Percentiles rank a stretch among this genome's conserved stretches.
Evolutionary conservation across 2,888 invertebrate species (phyloP).

Genomic region (Ferrisia virgata): DNA sequence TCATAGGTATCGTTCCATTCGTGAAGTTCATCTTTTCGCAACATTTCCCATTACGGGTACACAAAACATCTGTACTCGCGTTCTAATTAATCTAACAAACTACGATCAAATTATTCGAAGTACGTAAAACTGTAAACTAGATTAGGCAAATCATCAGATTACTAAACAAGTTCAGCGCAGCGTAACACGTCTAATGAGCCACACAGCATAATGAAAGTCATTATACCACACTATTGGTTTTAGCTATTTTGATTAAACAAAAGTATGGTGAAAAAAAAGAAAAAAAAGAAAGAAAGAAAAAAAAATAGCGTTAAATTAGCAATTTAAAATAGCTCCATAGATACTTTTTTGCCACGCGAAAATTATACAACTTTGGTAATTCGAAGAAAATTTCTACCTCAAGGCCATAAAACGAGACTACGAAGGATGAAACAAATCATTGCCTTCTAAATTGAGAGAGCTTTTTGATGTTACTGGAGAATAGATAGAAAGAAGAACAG

Average conservation of each 20-base stretch:
- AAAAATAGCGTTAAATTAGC: neutral
- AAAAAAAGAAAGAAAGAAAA: too few species aligned
- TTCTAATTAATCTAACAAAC: constrained; percentile 3
- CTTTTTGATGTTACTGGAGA: neutral
- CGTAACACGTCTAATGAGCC: neutral
- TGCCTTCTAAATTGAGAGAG: neutral
- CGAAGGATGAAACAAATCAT: neutral
- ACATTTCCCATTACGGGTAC: too few species aligned
- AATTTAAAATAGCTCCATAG: neutral
- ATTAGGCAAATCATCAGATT: neutral
- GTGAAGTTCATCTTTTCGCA: too few species aligned
- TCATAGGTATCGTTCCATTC: too few species aligned
- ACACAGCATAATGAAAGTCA: neutral
- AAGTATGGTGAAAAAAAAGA: too few species aligned
- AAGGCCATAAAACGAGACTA: neutral
- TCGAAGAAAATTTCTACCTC: neutral
- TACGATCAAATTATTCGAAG: neutral
- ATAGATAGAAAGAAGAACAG: too few species aligned
- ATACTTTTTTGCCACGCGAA: neutral
- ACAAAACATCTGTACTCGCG: too few species aligned
- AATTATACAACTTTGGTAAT: neutral
- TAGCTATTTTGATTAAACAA: neutral
- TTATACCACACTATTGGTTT: neutral
- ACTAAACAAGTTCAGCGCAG: neutral
- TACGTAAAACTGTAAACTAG: neutral